Conservation (phyloP, 2,797 vertebrate genomes). For the Oreochromis grahami region DNA sequence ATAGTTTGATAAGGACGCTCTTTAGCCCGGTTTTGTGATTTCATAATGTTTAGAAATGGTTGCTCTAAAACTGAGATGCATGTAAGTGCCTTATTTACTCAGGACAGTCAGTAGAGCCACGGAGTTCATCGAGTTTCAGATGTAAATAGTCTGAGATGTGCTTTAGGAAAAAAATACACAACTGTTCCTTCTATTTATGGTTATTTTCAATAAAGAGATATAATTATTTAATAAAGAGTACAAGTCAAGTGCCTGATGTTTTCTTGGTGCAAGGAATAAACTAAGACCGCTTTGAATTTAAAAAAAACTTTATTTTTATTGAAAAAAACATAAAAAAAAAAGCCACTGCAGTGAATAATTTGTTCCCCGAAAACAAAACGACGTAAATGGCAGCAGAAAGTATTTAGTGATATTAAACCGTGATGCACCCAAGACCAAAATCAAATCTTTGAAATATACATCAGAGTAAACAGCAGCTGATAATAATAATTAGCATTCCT, state of each 20-base stretch:
- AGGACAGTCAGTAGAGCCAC: not conserved
- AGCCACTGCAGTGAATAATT: constrained; percentile 1
- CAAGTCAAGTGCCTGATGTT: not conserved
- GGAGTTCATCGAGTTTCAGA: not conserved
- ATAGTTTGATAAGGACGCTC: not conserved
- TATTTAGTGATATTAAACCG: not conserved
- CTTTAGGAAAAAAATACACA: not conserved
- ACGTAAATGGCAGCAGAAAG: not conserved
- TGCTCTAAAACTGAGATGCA: not conserved
- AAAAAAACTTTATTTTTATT: not conserved
- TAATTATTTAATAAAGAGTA: not conserved
- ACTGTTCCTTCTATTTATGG: constrained; percentile 6
- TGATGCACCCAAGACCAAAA: constrained; percentile 21
- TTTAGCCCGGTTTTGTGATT: not conserved
- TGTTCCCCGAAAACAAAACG: not conserved
- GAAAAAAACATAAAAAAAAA: not conserved
- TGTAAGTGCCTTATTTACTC: not conserved
- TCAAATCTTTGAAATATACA: constrained; percentile 22
- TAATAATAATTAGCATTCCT: constrained; percentile 21
- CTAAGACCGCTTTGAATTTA: not conserved
- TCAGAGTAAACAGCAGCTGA: constrained; percentile 5
- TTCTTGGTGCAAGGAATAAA: not conserved
- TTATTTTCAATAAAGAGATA: constrained; percentile 11
- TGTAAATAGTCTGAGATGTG: constrained; percentile 29
- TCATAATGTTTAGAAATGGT: not conserved